Base-by-base conservation (phyloP, 2,888 invertebrate genomes). In the Melinaea menophilus region DNA sequence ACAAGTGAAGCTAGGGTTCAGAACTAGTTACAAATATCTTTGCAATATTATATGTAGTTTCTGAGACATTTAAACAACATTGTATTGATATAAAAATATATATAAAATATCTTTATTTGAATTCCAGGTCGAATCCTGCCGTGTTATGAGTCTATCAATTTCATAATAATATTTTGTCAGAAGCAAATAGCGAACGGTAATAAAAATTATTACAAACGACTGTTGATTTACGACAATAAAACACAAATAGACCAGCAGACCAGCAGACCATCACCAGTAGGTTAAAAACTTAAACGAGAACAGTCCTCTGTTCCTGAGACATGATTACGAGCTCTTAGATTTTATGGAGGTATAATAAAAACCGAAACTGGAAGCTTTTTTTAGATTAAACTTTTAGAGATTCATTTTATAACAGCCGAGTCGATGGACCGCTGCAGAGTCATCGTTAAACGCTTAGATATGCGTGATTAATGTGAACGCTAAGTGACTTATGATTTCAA, bases 261-360 rank as follows among this genome's bases (percentile, higher is more conserved):
- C 82, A 71, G 79, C 73, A 76, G 75, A 74, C 22, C 22, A 22
- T 22, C 22, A 66, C 72, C 76, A 59, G 65, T 72, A 74, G 75
- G 76, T 76, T 75, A 75, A 74, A 73, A 78, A 76, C 73, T 78
- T 76, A 74, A 76, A 78, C 78, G 71, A 75, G 76, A 78, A 77
- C 76, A 74, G 76, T 72, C 71, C 63, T 69, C 65, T 64, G 72
- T 74, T 73, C 63, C 71, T 70, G 70, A 68, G 68, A 69, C 67
- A 76, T 72, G 72, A 80, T 86, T 80, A 85, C 82, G 84, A 84
- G 75, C 81, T 83, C 82, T 84, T 77, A 72, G 79, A 83, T 88
- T 88, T 82, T 87, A 84, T 80, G 78, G 70, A 75, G 61, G 75
- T 68, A 76, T 82, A 79, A 84, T 86, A 87, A 86, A 85, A 86